Percentiles rank a stretch among this genome's conserved stretches.
Conservation (phyloP, 2,888 invertebrate species). For the Caradrina kadenii region DNA sequence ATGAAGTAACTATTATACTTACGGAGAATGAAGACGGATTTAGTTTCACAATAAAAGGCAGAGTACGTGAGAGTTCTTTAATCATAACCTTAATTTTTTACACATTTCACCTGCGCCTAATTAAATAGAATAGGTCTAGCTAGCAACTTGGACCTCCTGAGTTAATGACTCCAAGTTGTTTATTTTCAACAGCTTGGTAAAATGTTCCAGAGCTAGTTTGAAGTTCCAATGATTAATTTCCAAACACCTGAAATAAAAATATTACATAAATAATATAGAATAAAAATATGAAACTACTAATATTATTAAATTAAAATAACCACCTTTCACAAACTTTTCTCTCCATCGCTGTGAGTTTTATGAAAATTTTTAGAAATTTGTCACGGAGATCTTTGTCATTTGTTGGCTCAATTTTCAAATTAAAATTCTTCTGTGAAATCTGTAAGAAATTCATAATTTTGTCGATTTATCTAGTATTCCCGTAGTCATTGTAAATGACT, state of each 20-base stretch:
- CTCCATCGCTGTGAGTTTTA: conserved; percentile 77
- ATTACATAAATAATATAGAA: not conserved
- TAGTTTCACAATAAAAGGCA: conserved; percentile 10
- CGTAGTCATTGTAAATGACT: too few relatives aligned
- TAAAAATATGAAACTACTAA: not conserved
- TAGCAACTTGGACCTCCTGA: conserved; percentile 24
- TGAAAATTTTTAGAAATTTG: conserved; percentile 76
- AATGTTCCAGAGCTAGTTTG: conserved; percentile 79
- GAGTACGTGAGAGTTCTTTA: conserved; percentile 1
- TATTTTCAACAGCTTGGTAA: conserved; percentile 74
- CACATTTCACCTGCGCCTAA: not conserved
- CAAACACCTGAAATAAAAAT: conserved; percentile 89
- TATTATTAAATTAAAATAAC: not conserved
- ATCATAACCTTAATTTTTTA: not conserved
- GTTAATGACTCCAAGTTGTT: conserved; percentile 71
- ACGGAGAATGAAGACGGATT: too few relatives aligned
- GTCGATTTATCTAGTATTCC: not conserved
- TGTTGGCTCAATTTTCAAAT: conserved; percentile 75
- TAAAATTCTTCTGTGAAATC: conserved; percentile 72
- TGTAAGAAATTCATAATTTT: conserved; percentile 58
- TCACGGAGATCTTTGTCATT: conserved; percentile 79
- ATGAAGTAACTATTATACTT: not conserved
- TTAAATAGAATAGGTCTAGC: not conserved
- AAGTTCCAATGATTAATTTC: conserved; percentile 92
- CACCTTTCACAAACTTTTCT: conserved; percentile 76